Percentiles rank a stretch among this genome's conserved stretches.
These are phyloP conservation scores for Halichondria panicea DNA, from an alignment of 37 sponge, comb jelly and placozoan species.

Conservation along the genomic window DNA sequence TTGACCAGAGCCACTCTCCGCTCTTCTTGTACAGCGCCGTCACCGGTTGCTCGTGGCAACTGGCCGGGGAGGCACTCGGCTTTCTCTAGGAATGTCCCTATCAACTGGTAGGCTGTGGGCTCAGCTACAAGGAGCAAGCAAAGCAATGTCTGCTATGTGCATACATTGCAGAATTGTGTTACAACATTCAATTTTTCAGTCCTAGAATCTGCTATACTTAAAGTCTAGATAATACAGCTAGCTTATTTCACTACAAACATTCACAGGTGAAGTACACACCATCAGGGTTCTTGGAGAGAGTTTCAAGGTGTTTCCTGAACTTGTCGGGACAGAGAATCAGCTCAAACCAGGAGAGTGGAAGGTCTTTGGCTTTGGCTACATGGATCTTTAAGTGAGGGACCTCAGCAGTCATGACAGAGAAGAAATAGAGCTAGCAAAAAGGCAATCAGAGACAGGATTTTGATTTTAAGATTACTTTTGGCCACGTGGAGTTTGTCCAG, in stretches of 20 bases:
- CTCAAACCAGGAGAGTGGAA: conserved; percentile 78
- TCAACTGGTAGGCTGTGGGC: conserved; percentile 58
- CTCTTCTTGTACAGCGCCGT: conserved; percentile 21
- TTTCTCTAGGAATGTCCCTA: conserved; percentile 77
- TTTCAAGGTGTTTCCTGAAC: conserved; percentile 57
- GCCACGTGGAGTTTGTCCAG: no score
- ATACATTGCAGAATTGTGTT: conserved; percentile 3
- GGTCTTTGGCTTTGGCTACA: conserved; percentile 58
- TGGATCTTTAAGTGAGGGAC: conserved; percentile 46
- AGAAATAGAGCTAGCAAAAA: no score
- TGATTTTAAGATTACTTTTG: no score
- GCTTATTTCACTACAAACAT: not conserved
- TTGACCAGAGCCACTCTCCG: conserved; percentile 34
- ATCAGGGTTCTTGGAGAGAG: conserved; percentile 22
- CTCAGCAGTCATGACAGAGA: conserved; percentile 12
- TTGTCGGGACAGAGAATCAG: conserved; percentile 63
- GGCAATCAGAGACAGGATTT: no score
- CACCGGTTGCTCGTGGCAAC: not conserved
- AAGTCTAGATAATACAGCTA: not conserved
- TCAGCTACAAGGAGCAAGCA: conserved; percentile 32
- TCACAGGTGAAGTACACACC: no score
- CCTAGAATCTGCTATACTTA: not conserved
- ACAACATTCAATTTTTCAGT: not conserved
- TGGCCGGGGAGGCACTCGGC: conserved; percentile 56
- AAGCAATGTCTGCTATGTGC: no score